phyloP scores from a whole-genome alignment of 2,113 vertebrate species.

The Vulpes vulpes region DNA sequence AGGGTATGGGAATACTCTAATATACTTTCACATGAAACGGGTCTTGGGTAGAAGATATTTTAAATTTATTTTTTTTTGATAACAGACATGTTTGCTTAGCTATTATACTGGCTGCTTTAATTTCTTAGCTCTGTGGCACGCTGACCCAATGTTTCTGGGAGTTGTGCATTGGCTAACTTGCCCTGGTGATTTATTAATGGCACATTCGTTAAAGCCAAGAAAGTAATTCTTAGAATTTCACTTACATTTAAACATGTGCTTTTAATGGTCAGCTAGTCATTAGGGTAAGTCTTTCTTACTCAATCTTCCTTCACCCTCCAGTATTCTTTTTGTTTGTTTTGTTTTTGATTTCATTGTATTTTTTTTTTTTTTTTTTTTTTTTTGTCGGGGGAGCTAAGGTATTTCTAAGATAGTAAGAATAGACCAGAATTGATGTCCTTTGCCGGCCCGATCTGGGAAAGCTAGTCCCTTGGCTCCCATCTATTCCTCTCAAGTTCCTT shows the following conservation, averaged over 20 bases:
- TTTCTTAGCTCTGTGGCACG: neutral
- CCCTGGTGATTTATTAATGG: slow-evolving; percentile 36
- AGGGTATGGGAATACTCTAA: neutral
- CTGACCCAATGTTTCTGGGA: neutral
- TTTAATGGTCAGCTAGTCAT: neutral
- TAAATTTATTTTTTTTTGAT: neutral
- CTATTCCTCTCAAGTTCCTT: neutral
- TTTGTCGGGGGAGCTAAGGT: neutral
- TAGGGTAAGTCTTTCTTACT: neutral
- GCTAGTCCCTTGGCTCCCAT: neutral
- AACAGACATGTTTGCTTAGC: neutral
- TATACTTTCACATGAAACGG: neutral
- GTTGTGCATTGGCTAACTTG: neutral
- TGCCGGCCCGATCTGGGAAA: neutral
- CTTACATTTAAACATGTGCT: neutral
- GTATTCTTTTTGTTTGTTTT: neutral
- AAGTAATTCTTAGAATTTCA: neutral
- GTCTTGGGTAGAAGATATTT: neutral
- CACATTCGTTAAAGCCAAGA: neutral
- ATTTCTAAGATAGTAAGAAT: neutral
- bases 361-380: neutral
- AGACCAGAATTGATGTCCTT: neutral
- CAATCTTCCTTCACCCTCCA: neutral
- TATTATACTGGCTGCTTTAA: neutral
- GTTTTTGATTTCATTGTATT: neutral